Percentiles rank a stretch among this genome's conserved stretches.
These are phyloP conservation scores for Mythimna ferrago DNA, from an alignment of 2,888 invertebrate genomes.

Conservation along the genomic window DNA sequence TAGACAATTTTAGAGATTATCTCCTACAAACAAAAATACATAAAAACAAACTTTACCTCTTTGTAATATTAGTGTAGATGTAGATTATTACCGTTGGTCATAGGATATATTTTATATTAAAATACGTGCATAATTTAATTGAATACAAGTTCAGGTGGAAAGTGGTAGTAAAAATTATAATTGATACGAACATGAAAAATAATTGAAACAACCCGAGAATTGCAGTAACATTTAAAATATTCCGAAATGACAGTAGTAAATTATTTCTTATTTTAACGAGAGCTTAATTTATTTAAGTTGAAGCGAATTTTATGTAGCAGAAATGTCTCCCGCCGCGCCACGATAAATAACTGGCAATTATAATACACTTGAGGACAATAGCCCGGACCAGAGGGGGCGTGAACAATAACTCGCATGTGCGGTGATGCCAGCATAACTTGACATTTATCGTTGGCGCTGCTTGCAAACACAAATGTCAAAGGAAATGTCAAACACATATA, in stretches of 20 bases:
- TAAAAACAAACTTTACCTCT: too few relatives aligned
- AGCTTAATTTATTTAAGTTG: constrained; percentile 60
- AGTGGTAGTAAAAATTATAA: not conserved
- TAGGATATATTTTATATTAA: too few relatives aligned
- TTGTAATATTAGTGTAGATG: too few relatives aligned
- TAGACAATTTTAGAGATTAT: too few relatives aligned
- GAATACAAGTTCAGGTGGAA: not conserved
- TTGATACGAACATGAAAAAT: not conserved
- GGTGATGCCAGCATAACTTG: constrained; percentile 35
- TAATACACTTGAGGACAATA: constrained; percentile 80
- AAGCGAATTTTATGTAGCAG: constrained; percentile 67
- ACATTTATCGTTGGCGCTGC: constrained; percentile 46
- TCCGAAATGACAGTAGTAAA: constrained; percentile 25
- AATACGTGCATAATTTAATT: too few relatives aligned
- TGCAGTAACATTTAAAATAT: constrained; percentile 12
- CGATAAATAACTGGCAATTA: constrained; percentile 84
- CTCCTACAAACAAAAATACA: too few relatives aligned
- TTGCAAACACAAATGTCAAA: constrained; percentile 23
- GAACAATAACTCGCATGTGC: constrained; percentile 72
- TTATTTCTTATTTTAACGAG: constrained; percentile 49
- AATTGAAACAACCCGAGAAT: not conserved
- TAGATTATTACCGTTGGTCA: too few relatives aligned
- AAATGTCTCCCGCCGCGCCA: constrained; percentile 71
- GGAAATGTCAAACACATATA: constrained; percentile 7
- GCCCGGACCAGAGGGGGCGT: constrained; percentile 72